Conservation (phyloP, 2,113 vertebrate genomes). For the Prunella himalayana region DNA sequence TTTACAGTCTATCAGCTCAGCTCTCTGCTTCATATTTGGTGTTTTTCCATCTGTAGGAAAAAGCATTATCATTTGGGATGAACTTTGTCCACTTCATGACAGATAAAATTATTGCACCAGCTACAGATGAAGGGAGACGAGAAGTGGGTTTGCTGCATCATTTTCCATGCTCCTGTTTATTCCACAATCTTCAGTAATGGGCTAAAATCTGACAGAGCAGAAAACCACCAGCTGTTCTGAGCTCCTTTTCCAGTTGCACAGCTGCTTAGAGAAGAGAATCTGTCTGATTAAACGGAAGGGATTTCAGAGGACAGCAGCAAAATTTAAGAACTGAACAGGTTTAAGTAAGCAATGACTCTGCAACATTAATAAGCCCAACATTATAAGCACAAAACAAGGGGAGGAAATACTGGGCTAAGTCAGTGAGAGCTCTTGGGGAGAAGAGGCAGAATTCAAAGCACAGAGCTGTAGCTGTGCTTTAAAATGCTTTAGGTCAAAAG, state of each 20-base stretch:
- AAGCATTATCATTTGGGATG: neutral
- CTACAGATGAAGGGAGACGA: neutral
- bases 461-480: neutral
- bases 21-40: neutral
- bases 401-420: neutral
- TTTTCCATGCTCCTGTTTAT: neutral
- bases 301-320: neutral
- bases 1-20: neutral
- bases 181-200: neutral
- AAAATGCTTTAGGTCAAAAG: neutral
- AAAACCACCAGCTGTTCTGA: constrained; percentile 21
- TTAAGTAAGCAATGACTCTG: neutral
- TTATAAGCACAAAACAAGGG: neutral
- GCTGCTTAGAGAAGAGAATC: neutral
- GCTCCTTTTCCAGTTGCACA: neutral
- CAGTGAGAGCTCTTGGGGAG: neutral
- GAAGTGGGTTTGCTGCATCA: neutral
- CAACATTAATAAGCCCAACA: neutral
- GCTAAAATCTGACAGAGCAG: neutral
- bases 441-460: neutral
- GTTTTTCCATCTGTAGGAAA: constrained; percentile 8
- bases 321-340: neutral
- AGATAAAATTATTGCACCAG: neutral
- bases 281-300: neutral
- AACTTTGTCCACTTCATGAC: neutral